Evolutionary conservation across 2,797 vertebrate genomes (phyloP).

Genomic region (Melanotaenia trifasciata): DNA sequence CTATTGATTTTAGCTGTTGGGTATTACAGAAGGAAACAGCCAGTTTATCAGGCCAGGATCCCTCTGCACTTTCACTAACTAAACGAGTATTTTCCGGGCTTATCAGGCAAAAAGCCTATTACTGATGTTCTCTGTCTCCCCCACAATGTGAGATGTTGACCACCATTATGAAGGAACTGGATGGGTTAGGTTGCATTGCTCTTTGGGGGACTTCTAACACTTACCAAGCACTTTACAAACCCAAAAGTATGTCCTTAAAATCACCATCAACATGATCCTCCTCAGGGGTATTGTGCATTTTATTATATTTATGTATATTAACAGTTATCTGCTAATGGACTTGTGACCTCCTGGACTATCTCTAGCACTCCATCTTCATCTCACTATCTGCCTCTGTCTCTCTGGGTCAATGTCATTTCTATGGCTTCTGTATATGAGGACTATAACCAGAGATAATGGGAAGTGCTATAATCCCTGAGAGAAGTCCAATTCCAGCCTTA

Average conservation of each 20-base stretch:
- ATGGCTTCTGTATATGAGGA: conserved; percentile 70
- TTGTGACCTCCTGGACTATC: conserved; percentile 61
- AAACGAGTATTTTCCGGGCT: conserved; percentile 94
- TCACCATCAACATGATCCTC: conserved; percentile 45
- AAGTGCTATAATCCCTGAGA: conserved; percentile 79
- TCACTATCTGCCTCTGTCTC: conserved; percentile 39
- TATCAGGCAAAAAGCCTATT: conserved; percentile 91
- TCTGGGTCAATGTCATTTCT: conserved; percentile 72
- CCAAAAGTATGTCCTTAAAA: conserved; percentile 50
- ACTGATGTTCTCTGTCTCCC: conserved; percentile 81
- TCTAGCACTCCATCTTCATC: conserved; percentile 54
- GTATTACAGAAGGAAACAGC: conserved; percentile 94
- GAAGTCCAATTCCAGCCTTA: conserved; percentile 78
- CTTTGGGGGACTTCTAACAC: conserved; percentile 64
- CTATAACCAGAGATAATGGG: conserved; percentile 80
- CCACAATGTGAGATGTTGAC: conserved; percentile 69
- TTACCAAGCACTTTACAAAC: conserved; percentile 51
- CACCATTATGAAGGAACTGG: conserved; percentile 62
- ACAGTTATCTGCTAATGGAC: conserved; percentile 58
- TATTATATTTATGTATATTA: conserved; percentile 56
- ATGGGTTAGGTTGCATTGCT: conserved; percentile 53
- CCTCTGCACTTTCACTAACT: conserved; percentile 92
- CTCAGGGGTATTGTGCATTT: conserved; percentile 51
- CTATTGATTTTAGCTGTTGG: conserved; percentile 98
- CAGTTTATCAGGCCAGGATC: conserved; percentile 95